These are phyloP conservation scores for Coregonus suidteri DNA, from an alignment of 2,797 vertebrate species.

Conservation along the genomic window DNA sequence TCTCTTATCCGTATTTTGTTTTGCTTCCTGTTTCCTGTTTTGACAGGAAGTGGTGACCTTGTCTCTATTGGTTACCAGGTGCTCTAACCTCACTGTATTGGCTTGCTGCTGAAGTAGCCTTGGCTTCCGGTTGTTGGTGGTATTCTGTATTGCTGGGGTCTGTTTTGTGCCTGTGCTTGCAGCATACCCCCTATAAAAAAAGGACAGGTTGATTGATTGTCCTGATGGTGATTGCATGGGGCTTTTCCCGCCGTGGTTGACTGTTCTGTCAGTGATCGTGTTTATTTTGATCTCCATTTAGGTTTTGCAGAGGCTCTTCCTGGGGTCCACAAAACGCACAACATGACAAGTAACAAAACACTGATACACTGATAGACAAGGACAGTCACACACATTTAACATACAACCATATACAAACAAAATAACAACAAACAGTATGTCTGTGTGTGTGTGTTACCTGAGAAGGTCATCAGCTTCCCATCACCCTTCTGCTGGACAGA, in stretches of 20 bases:
- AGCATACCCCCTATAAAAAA: slow-evolving; percentile 10
- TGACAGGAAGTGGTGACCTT: slow-evolving; percentile 44
- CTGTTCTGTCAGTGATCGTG: not conserved
- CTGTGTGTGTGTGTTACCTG: not conserved
- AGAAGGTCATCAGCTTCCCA: not conserved
- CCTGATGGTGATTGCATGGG: slow-evolving; percentile 28
- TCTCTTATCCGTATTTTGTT: slow-evolving; percentile 16
- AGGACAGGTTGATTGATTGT: slow-evolving; percentile 1
- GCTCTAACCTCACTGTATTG: slow-evolving; percentile 26
- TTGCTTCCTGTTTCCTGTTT: slow-evolving; percentile 24
- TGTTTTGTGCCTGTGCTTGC: slow-evolving; percentile 30
- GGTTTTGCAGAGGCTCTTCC: no score
- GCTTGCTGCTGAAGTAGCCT: not conserved
- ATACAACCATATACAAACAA: no score
- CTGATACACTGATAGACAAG: no score
- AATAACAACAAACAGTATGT: no score
- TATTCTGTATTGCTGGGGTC: slow-evolving; percentile 13
- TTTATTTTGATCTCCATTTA: no score
- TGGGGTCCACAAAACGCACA: no score
- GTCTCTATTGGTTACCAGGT: slow-evolving; percentile 38
- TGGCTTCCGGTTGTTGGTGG: slow-evolving; percentile 23
- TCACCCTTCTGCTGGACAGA: slow-evolving; percentile 63
- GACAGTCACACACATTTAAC: no score
- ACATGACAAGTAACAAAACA: no score
- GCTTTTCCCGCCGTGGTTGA: not conserved